These are phyloP conservation scores for Leptodactylus fuscus DNA, from an alignment of 2,113 vertebrate genomes.

Conservation along the genomic window DNA sequence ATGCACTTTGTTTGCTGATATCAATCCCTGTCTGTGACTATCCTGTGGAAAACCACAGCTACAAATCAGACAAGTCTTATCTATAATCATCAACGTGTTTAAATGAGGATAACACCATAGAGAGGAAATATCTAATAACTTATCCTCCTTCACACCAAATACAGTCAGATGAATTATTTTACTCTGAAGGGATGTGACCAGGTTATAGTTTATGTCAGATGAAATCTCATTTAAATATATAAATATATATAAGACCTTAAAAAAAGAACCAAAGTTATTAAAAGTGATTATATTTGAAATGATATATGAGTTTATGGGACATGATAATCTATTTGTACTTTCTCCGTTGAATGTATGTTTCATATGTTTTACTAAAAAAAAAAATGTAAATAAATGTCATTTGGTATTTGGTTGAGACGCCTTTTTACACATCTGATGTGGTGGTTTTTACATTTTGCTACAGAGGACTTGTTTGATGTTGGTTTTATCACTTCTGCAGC, in stretches of 20 bases:
- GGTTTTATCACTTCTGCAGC: background rate
- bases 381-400: conserved; percentile 77
- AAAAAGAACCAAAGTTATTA: conserved; percentile 81
- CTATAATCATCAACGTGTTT: conserved; percentile 21
- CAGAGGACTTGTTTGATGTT: conserved; percentile 46
- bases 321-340: conserved; percentile 72
- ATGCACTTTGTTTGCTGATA: conserved; percentile 65
- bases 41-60: conserved; percentile 73
- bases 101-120: conserved; percentile 1
- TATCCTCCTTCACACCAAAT: conserved; percentile 47
- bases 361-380: conserved; percentile 78
- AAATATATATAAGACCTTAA: conserved; percentile 67
- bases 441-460: conserved; percentile 67
- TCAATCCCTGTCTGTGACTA: conserved; percentile 75
- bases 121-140: conserved; percentile 31
- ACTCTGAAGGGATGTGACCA: conserved; percentile 30
- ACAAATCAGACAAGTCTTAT: conserved; percentile 71
- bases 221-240: conserved; percentile 62
- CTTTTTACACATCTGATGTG: conserved; percentile 55
- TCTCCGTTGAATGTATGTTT: conserved; percentile 84
- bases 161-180: conserved; percentile 34
- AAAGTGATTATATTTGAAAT: conserved; percentile 78
- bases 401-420: conserved; percentile 69
- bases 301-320: conserved; percentile 78
- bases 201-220: conserved; percentile 36